Base-by-base conservation (phyloP, 2,888 invertebrate genomes). In the Caenorhabditis auriculariae region DNA sequence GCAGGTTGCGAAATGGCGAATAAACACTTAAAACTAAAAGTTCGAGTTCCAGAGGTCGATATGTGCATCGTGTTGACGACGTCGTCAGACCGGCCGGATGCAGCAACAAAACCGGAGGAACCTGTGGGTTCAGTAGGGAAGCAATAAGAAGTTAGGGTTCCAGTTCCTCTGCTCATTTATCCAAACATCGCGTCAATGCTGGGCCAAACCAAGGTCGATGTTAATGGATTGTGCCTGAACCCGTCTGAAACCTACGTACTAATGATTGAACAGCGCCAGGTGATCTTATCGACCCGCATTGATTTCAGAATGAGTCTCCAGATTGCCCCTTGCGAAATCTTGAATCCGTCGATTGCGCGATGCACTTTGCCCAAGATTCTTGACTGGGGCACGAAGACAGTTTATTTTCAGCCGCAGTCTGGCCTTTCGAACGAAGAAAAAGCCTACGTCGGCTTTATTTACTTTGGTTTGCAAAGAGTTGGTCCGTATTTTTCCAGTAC, bases 111-210 rank as follows among this genome's bases (percentile, higher is more conserved):
- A 67, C 67, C 1, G 65, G 60, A 42, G 72, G 72, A 44, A 71
- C 69, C 5, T 61, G 69, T 72, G 41, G 46, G 68, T 59, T 4
- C 4, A 23, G 39, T 39, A 26, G 7, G 23, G n/a, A n/a, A n/a
- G n/a, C n/a, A n/a, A n/a, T n/a, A n/a, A n/a, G n/a, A n/a, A n/a
- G n/a, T n/a, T n/a, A 29, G 2, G 15, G 12, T 56, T 62, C 2
- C 46, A 70, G 70, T 57, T 38, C 73, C 72, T 6, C 52, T 73
- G n/a, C 54, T 69, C 9, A 56, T 73, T 44, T 68, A 66, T 0
- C 93, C 93, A 0, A 92, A 93, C 82, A 91, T 91, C 80, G 94
- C 93, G 4, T 93, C 91, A 82, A 94, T 95, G 94, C 85, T 95
- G 66, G 95, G 95, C 4, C 94, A 94, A 1, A 91, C 91, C 0